Evolutionary conservation across 2,888 invertebrate genomes (phyloP), one percentile per base, ranked within the genome.

Genomic region (Plebejus anna): DNA sequence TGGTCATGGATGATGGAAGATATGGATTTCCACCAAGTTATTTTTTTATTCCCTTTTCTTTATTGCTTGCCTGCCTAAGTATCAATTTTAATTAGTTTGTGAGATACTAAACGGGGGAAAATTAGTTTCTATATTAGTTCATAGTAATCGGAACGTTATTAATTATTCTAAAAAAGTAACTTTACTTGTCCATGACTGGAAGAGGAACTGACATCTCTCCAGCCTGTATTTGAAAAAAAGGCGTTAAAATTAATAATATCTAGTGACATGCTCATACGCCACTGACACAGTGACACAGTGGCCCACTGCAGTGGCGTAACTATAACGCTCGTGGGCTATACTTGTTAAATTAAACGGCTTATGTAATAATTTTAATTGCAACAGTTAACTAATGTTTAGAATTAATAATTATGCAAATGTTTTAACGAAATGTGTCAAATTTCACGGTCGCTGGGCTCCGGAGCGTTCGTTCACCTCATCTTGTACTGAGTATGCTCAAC

Each of bases 261-360:
- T 5, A 32, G 32, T 36, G 16, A 13, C 32, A 66, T 66, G 36
- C 22, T 13, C 32, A 16, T 66, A 66, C 32, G 66, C 32, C 32
- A 36, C 66, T 66, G 66, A 66, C 36, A 66, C 66, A 66, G 66
- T 66, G 36, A 66, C 66, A 66, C 32, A 36, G 66, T 66, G 66
- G 66, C 16, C 66, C 66, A 66, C 32, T 13, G 16, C 66, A 66
- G 66, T 36, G 66, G 13, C 66, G 66, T 36, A 66, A 66, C 66
- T 36, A 32, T 32, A 66, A 66, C 36, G 66, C 66, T 32, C 66
- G 66, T 36, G 59, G 32, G 66, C 66, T 32, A 66, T 16, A 32
- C 66, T 66, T 66, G 66, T 66, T 66, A 36, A 32, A 66, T 66
- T 66, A 66, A 66, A 66, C 66, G 32, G 66, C 32, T 66, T 66